A percentile compares a stretch with the other conserved stretches of the same genome.
phyloP scores from a whole-genome alignment of 2,888 invertebrate species.

The Homarus gammarus region DNA sequence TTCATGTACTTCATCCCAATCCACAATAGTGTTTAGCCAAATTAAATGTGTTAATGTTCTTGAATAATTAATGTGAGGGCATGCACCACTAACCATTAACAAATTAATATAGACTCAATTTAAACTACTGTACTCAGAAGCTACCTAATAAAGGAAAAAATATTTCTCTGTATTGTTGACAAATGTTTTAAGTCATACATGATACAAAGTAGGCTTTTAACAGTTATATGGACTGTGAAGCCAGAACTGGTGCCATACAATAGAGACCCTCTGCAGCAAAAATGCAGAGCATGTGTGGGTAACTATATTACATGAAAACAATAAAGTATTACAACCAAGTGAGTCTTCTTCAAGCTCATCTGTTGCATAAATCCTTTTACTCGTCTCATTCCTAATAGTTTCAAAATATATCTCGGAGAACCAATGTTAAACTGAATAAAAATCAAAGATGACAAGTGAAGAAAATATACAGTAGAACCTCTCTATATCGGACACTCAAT shows the following conservation, averaged over 20 bases:
- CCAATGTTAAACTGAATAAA: neutral
- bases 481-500: too few species aligned
- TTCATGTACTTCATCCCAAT: neutral
- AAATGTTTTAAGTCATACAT: neutral
- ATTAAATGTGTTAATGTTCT: neutral
- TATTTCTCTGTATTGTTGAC: neutral
- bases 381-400: neutral
- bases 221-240: neutral
- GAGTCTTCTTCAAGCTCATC: neutral
- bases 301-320: neutral
- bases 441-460: neutral
- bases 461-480: neutral
- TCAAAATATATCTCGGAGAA: neutral
- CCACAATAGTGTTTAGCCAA: too few species aligned
- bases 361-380: neutral
- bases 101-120: neutral
- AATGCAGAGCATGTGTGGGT: neutral
- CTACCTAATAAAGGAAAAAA: neutral
- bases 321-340: neutral
- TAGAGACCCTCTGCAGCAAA: neutral
- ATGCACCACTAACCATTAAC: neutral
- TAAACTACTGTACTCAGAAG: neutral
- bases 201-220: neutral
- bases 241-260: neutral
- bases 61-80: conserved; percentile 12